Conservation (phyloP, 2,888 invertebrate genomes). For the Ichneumon xanthorius region DNA sequence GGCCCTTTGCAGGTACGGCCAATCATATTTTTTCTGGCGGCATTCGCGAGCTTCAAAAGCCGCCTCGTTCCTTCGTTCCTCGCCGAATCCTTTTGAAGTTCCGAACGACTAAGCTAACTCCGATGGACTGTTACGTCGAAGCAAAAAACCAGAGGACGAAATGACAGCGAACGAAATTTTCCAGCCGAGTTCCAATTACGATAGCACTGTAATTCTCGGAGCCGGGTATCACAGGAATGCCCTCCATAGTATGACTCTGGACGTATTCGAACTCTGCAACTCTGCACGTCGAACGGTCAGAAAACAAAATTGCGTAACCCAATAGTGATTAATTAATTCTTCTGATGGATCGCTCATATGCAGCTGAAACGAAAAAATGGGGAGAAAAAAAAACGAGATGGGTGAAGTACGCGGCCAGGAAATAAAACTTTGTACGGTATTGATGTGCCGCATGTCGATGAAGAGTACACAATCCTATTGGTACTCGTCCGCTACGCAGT, state of each 20-base stretch:
- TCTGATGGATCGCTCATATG: background rate
- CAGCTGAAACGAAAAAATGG: background rate
- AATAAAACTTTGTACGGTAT: background rate
- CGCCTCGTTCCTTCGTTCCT: constrained; percentile 29
- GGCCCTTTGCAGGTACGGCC: background rate
- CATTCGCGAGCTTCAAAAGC: constrained; percentile 6
- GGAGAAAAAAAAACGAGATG: background rate
- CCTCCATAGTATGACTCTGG: background rate
- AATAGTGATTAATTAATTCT: constrained; percentile 23
- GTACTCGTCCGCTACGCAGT: constrained; percentile 21
- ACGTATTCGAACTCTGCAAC: background rate
- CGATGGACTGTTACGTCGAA: constrained; percentile 9
- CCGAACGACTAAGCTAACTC: constrained; percentile 33
- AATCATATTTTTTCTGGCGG: background rate
- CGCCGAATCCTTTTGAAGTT: constrained; percentile 33
- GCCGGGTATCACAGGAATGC: constrained; percentile 5
- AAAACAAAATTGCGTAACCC: background rate
- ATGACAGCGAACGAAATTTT: constrained; percentile 20
- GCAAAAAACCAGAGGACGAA: background rate
- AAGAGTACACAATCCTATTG: constrained; percentile 47
- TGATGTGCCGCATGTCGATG: constrained; percentile 8
- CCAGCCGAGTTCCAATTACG: constrained; percentile 27
- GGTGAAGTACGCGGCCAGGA: background rate
- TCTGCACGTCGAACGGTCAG: background rate
- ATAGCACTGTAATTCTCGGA: constrained; percentile 10